Percentiles rank a stretch among this genome's conserved stretches.
These are phyloP conservation scores for Ancistrus triradiatus DNA, from an alignment of 2,113 vertebrate genomes.

Conservation along the genomic window DNA sequence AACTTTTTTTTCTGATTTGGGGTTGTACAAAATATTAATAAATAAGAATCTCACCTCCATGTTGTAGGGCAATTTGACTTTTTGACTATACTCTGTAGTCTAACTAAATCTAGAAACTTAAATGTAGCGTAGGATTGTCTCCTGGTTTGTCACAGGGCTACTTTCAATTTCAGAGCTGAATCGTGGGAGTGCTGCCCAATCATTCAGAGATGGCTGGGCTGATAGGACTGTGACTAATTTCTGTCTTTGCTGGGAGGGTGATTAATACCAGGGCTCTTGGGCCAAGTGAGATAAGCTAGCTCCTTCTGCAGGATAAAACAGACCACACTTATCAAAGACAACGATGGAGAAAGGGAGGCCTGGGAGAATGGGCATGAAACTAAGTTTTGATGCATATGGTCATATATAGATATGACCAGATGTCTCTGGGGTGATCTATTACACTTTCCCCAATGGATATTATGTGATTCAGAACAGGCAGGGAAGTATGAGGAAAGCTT, in stretches of 20 bases:
- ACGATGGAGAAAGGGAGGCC: conserved; percentile 38
- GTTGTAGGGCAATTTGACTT: too few species aligned
- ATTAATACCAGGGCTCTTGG: conserved; percentile 67
- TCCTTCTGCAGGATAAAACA: conserved; percentile 56
- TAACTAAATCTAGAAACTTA: conserved; percentile 21
- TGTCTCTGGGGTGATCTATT: conserved; percentile 62
- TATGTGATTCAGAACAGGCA: conserved; percentile 36
- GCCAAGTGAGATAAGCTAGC: conserved; percentile 64
- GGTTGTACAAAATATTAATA: background rate
- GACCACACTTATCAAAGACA: conserved; percentile 68
- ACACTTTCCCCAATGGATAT: conserved; percentile 52
- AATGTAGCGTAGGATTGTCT: background rate
- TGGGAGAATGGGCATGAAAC: background rate
- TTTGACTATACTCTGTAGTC: too few species aligned
- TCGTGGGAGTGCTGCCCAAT: conserved; percentile 53
- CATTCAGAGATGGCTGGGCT: conserved; percentile 60
- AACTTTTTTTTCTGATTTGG: too few species aligned
- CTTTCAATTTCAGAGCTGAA: conserved; percentile 50
- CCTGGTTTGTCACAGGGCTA: conserved; percentile 13
- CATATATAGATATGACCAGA: conserved; percentile 65
- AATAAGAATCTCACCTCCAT: too few species aligned
- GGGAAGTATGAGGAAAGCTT: conserved; percentile 33
- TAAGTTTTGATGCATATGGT: conserved; percentile 55
- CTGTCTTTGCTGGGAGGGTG: conserved; percentile 60
- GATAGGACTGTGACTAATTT: conserved; percentile 69